These are phyloP conservation scores for Copidosoma floridanum DNA, from an alignment of 1,140 invertebrate genomes.

Conservation along the genomic window DNA sequence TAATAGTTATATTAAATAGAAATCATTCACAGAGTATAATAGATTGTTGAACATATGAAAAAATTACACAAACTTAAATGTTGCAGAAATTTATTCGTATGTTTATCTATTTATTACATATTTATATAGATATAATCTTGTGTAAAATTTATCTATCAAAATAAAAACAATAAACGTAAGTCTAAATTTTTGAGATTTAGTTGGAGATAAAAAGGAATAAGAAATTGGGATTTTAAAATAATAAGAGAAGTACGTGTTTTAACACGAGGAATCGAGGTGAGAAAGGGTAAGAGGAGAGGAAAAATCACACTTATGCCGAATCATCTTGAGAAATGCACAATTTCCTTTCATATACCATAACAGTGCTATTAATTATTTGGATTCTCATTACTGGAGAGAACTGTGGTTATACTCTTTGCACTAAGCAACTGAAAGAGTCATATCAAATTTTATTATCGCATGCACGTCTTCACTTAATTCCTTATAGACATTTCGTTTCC, in stretches of 20 bases:
- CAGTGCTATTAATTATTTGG: constrained; percentile 11
- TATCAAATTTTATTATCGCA: constrained; percentile 36
- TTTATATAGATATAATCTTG: constrained; percentile 50
- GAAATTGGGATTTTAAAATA: no score
- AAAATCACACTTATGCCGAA: constrained; percentile 30
- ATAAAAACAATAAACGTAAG: constrained; percentile 49
- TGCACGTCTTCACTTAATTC: no score
- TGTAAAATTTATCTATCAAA: constrained; percentile 53
- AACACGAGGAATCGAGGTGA: no score
- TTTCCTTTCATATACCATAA: constrained; percentile 2
- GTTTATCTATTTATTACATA: constrained; percentile 53
- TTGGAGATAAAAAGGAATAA: constrained; percentile 30
- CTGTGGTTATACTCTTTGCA: no score
- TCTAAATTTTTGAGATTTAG: constrained; percentile 38
- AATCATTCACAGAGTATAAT: constrained; percentile 6
- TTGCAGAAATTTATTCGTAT: constrained; percentile 49
- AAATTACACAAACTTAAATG: constrained; percentile 34
- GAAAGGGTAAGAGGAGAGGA: not conserved
- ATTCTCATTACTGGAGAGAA: no score
- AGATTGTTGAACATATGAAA: constrained; percentile 5
- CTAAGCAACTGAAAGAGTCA: no score
- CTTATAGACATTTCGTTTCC: no score
- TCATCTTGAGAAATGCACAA: constrained; percentile 22
- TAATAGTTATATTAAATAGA: not conserved
- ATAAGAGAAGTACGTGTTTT: no score